Percentiles rank a stretch among this genome's conserved stretches.
Conservation (phyloP, 2,113 vertebrate species). For the Symphodus melops region DNA sequence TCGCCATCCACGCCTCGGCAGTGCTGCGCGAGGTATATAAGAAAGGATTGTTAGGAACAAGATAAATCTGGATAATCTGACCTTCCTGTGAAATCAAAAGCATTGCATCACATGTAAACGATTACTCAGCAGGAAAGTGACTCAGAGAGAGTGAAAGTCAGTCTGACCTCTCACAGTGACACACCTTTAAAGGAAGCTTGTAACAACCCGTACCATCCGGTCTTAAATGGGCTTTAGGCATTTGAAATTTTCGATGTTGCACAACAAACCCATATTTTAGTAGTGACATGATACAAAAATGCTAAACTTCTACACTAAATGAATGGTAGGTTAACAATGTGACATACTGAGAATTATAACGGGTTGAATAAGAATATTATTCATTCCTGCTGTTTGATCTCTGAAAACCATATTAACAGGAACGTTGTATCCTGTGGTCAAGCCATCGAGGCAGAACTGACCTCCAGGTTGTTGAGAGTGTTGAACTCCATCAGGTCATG, state of each 20-base stretch:
- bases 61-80: background rate
- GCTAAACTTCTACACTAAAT: conserved; percentile 16
- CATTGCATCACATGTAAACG: background rate
- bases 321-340: background rate
- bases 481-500: conserved; percentile 99
- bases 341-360: background rate
- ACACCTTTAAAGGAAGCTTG: conserved; percentile 31
- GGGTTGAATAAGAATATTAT: background rate
- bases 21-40: background rate
- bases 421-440: background rate
- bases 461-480: conserved; percentile 96
- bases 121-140: conserved; percentile 52
- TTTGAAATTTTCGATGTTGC: conserved; percentile 53
- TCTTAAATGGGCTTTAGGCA: background rate
- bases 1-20: background rate
- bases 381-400: background rate
- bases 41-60: background rate
- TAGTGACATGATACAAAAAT: conserved; percentile 20
- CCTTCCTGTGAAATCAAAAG: background rate
- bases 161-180: conserved; percentile 30
- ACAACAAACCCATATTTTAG: conserved; percentile 33
- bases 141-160: conserved; percentile 54
- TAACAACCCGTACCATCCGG: conserved; percentile 23
- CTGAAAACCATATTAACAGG: background rate
- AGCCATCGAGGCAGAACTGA: conserved; percentile 66